Conservation (phyloP, 2,113 vertebrate genomes). For the Hemiprocne comata region DNA sequence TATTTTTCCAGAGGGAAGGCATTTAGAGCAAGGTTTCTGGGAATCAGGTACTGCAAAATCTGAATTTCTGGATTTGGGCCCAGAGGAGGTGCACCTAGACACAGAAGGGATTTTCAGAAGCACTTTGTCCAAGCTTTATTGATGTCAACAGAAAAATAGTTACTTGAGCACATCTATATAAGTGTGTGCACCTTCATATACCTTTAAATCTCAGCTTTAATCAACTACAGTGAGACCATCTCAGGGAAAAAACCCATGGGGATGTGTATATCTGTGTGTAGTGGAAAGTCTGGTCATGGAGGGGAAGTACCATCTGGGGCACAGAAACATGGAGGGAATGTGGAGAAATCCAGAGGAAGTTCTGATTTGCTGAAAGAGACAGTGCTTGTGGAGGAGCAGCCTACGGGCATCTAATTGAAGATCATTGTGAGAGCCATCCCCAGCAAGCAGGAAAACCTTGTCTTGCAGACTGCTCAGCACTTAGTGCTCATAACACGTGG, state of each 20-base stretch:
- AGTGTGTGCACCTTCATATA: background rate
- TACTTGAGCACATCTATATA: background rate
- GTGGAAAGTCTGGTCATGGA: background rate
- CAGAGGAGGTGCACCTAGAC: accelerated
- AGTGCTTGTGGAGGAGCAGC: background rate
- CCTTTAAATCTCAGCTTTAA: background rate
- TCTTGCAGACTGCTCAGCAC: background rate
- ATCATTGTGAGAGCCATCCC: background rate
- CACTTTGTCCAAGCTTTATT: background rate
- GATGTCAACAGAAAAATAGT: background rate
- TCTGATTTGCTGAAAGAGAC: background rate
- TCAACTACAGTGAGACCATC: background rate
- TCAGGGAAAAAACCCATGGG: too few species aligned
- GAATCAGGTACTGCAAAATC: background rate
- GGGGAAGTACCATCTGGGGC: background rate
- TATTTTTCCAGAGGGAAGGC: background rate
- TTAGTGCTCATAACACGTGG: background rate
- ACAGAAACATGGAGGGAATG: accelerated
- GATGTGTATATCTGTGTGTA: background rate
- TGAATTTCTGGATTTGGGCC: background rate
- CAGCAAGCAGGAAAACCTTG: background rate
- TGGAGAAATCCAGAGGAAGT: background rate
- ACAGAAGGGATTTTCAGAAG: background rate
- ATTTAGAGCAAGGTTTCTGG: background rate
- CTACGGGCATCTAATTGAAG: background rate